Conservation (phyloP, 1,140 invertebrate species). For the Phymorhynchus buccinoides region DNA sequence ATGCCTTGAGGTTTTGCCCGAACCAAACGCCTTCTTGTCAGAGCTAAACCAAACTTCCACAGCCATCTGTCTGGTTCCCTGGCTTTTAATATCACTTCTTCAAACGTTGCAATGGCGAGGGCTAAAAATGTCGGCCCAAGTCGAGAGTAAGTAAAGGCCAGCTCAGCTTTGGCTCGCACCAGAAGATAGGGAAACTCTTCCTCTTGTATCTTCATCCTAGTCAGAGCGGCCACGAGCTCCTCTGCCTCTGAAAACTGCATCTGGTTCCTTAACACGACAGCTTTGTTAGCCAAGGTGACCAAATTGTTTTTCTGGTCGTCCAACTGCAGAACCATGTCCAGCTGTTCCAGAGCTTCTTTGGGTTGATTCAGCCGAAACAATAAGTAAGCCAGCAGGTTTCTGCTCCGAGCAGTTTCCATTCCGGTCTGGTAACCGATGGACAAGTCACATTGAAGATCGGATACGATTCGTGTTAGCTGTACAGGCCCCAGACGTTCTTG, state of each 20-base stretch:
- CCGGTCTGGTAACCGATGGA: not conserved
- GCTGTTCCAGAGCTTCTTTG: not conserved
- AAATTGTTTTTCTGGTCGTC: not conserved
- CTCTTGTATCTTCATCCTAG: not conserved
- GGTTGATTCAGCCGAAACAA: not conserved
- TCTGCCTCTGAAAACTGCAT: not conserved
- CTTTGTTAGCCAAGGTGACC: constrained; percentile 23
- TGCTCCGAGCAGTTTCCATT: constrained; percentile 8
- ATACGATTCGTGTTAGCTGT: not conserved
- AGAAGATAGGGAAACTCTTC: no score
- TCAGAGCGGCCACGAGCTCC: not conserved
- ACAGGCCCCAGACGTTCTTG: not conserved
- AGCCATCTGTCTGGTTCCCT: no score
- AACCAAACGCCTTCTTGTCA: no score
- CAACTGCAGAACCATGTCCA: not conserved
- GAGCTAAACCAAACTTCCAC: no score
- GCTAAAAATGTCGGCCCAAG: no score
- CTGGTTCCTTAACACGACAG: not conserved
- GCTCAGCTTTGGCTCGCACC: no score
- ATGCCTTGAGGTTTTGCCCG: no score
- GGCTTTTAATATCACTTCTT: no score
- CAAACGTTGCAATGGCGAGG: no score
- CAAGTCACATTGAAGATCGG: not conserved
- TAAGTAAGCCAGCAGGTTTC: not conserved
- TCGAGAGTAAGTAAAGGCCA: no score